phyloP scores from a whole-genome alignment of 2,797 vertebrate genomes.

The Halcyon smyrnensis region DNA sequence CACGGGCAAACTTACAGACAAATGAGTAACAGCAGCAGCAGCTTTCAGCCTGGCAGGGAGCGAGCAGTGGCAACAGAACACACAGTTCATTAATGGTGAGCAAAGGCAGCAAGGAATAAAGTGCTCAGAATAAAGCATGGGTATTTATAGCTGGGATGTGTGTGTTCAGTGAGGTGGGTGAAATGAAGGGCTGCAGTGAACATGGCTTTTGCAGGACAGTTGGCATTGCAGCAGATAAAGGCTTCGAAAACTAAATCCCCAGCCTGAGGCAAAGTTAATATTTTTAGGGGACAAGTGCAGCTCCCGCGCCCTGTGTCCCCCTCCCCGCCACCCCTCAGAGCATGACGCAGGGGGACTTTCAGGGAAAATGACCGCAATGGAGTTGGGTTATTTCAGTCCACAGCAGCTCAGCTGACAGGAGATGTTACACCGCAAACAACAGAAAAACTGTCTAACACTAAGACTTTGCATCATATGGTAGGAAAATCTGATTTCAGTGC shows the following conservation, averaged over 20 bases:
- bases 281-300: neutral
- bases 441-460: neutral
- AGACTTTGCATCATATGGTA: constrained; percentile 66
- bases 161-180: constrained; percentile 18
- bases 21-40: neutral
- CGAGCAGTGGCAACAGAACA: neutral
- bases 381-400: constrained; percentile 61
- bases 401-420: constrained; percentile 72
- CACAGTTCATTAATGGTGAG: neutral
- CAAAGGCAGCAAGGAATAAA: neutral
- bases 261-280: neutral
- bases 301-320: neutral
- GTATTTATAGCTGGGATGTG: neutral
- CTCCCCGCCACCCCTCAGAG: neutral
- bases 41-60: neutral
- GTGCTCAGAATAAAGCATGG: neutral
- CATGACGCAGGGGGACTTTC: constrained; percentile 57
- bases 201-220: neutral
- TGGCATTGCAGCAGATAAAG: constrained; percentile 51
- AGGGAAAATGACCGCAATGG: constrained; percentile 50
- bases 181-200: neutral
- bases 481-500: constrained; percentile 80
- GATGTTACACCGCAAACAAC: constrained; percentile 70
- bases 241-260: constrained; percentile 22
- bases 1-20: neutral